Conservation (phyloP, 2,888 invertebrate genomes). For the Nyleta sp. region DNA sequence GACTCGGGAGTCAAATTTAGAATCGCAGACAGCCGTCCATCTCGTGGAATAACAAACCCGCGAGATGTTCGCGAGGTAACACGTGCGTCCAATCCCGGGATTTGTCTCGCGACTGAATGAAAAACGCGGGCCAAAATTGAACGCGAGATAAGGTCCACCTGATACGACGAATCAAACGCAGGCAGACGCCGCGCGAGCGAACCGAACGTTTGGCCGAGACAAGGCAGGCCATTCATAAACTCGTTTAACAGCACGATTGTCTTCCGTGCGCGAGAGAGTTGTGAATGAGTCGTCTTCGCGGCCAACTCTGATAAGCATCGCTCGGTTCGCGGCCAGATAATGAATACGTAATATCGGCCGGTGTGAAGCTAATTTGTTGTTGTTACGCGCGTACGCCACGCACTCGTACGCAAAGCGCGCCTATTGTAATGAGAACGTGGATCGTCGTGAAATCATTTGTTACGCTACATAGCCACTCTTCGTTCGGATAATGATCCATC, state of each 20-base stretch:
- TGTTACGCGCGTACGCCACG: slow-evolving; percentile 47
- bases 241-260: slow-evolving; percentile 22
- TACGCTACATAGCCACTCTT: slow-evolving; percentile 51
- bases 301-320: slow-evolving; percentile 53
- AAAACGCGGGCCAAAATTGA: slow-evolving; percentile 14
- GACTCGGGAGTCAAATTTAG: slow-evolving; percentile 58
- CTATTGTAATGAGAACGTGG: slow-evolving; percentile 50
- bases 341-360: slow-evolving; percentile 46
- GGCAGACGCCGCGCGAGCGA: too few relatives aligned
- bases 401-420: slow-evolving; percentile 35
- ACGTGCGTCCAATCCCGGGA: slow-evolving; percentile 27
- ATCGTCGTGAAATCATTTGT: slow-evolving; percentile 61
- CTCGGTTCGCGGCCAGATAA: slow-evolving; percentile 38
- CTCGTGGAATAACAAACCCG: slow-evolving; percentile 44
- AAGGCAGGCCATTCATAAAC: slow-evolving; percentile 42
- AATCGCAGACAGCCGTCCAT: slow-evolving; percentile 28
- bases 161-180: slow-evolving; percentile 21
- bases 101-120: slow-evolving; percentile 21
- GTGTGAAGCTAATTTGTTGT: slow-evolving; percentile 51
- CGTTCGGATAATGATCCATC: slow-evolving; percentile 39
- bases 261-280: slow-evolving; percentile 10
- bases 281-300: slow-evolving; percentile 58
- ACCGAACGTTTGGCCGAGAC: too few relatives aligned
- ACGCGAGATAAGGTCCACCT: too few relatives aligned
- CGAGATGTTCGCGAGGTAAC: slow-evolving; percentile 33